Percentiles rank a stretch among this genome's conserved stretches.
Conservation (phyloP, 2,888 invertebrate species). For the Cephus runcator region DNA sequence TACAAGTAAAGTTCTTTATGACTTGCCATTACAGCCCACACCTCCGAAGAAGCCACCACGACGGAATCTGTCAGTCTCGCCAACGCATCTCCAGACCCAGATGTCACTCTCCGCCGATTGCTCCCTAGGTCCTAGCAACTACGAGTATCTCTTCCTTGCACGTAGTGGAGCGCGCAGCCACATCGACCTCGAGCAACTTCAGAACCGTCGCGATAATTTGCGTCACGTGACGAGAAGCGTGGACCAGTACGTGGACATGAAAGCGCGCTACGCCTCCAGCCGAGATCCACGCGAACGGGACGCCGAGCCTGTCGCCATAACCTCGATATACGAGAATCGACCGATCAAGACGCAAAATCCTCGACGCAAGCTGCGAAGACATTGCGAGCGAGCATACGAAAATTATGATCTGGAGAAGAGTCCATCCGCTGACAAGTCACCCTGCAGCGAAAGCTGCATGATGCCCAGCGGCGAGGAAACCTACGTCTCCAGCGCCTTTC, state of each 20-base stretch:
- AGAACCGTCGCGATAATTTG: constrained; percentile 67
- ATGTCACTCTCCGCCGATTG: constrained; percentile 70
- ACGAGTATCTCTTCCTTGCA: constrained; percentile 73
- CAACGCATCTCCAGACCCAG: constrained; percentile 76
- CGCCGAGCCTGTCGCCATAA: constrained; percentile 78
- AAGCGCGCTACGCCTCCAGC: constrained; percentile 68
- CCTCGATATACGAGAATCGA: constrained; percentile 79
- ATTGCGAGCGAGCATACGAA: constrained; percentile 72
- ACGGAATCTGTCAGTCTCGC: constrained; percentile 86
- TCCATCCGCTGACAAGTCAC: constrained; percentile 67
- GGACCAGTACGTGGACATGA: constrained; percentile 83
- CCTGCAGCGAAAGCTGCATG: constrained; percentile 53
- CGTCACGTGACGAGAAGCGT: constrained; percentile 77
- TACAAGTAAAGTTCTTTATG: not conserved
- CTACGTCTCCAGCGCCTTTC: constrained; percentile 69
- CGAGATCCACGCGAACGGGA: constrained; percentile 58
- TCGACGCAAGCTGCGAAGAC: constrained; percentile 74
- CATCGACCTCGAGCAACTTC: constrained; percentile 76
- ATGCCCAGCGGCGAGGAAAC: constrained; percentile 55
- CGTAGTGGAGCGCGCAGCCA: constrained; percentile 77
- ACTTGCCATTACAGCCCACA: constrained; percentile 72
- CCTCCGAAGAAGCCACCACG: constrained; percentile 92
- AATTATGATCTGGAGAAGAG: constrained; percentile 69
- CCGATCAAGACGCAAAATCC: constrained; percentile 80
- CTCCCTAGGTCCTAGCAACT: constrained; percentile 73